A percentile compares a stretch with the other conserved stretches of the same genome.
Evolutionary conservation across 2,113 vertebrate genomes (phyloP).

Genomic region (Bufo gargarizans): DNA sequence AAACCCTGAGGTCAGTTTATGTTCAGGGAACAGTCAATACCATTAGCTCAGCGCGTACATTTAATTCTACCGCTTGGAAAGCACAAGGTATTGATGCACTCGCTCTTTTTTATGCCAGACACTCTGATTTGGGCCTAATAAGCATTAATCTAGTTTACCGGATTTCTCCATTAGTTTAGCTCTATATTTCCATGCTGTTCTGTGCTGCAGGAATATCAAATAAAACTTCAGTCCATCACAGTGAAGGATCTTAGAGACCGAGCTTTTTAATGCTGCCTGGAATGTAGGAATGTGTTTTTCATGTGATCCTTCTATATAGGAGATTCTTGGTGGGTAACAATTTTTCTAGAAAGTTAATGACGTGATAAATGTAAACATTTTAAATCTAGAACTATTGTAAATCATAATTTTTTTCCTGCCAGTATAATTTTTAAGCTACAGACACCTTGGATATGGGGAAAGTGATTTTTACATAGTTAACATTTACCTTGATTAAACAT

Average conservation of each 20-base stretch:
- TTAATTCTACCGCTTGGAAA: background rate
- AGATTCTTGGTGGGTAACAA: background rate
- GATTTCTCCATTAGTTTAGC: slow-evolving; percentile 14
- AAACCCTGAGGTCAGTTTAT: background rate
- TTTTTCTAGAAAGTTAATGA: background rate
- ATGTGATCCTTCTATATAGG: background rate
- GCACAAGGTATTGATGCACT: background rate
- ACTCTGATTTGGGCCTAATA: slow-evolving; percentile 21
- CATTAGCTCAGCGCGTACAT: background rate
- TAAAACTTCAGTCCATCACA: background rate
- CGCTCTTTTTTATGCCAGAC: slow-evolving; percentile 9
- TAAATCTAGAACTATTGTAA: background rate
- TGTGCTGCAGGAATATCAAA: slow-evolving; percentile 7
- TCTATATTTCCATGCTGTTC: background rate
- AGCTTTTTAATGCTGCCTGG: background rate
- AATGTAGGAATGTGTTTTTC: background rate
- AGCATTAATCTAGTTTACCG: slow-evolving; percentile 5
- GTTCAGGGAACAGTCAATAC: background rate
- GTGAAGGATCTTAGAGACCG: background rate
- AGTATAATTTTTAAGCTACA: background rate
- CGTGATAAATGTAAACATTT: background rate
- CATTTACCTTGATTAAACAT: no score
- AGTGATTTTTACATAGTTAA: no score
- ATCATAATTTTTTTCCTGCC: background rate
- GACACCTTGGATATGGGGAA: no score